Evolutionary conservation across 2,113 vertebrate genomes (phyloP), one percentile per base, ranked within the genome.

Genomic region (Dicrurus megarhynchus): DNA sequence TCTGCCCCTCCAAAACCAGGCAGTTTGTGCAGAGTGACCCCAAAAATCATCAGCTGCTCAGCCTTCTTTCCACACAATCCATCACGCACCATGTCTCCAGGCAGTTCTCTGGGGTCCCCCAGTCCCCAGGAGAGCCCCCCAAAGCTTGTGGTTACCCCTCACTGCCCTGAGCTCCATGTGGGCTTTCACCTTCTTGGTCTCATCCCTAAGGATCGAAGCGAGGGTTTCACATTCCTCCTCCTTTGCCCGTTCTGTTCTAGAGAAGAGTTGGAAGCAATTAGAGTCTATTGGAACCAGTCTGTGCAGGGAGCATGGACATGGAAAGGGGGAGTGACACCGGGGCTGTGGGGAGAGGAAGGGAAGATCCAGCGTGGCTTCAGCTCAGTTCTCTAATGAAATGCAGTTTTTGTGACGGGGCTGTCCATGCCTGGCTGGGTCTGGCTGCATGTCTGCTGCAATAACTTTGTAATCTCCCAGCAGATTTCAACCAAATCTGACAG

Each of bases 401-500:
- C 78, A 71, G 24, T 83, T 82, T 70, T 23, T 27, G 87, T 68
- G 84, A 26, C 2, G 0, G 9, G 64, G 81, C 77, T 85, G 81
- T 76, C 93, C 84, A 18, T 84, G 77, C 74, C 81, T 84, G 65
- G 71, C 92, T 93, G 47, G 39, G 26, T 74, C 96, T 82, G 90
- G 56, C 96, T 79, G 50, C 74, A 24, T 41, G 93, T 94, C 95
- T 95, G 78, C 70, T 91, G 17, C 47, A 91, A 97, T 95, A 84
- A 85, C 65, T 90, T 84, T 22, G 35, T 93, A 97, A 97, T 94
- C 82, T 94, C 65, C 63, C 26, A 32, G 69, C 56, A 90, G 92
- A 95, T 87, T 82, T 71, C 92, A 95, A 95, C 69, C 81, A 70
- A 67, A 68, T 23, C 87, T 94, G 94, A 95, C 95, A 94, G 81